These are phyloP conservation scores for Rissa tridactyla DNA, from an alignment of 2,113 vertebrate genomes.

Conservation along the genomic window DNA sequence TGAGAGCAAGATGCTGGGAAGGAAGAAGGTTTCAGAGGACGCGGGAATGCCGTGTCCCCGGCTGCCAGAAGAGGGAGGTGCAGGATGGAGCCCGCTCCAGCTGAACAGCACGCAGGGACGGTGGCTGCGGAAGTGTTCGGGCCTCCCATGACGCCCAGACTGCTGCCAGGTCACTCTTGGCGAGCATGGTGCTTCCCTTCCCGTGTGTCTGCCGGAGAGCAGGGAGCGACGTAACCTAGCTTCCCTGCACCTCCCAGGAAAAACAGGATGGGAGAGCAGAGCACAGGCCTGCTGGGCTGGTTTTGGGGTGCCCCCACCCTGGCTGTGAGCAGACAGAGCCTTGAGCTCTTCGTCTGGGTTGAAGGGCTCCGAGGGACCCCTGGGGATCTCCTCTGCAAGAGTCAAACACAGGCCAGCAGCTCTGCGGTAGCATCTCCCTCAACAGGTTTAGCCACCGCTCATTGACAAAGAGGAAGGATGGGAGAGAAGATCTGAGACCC, in stretches of 20 bases:
- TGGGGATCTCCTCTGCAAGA: not conserved
- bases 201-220: accelerated
- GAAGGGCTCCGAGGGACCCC: not conserved
- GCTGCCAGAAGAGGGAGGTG: slow-evolving; percentile 16
- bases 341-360: not conserved
- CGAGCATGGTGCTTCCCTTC: accelerated
- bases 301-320: not conserved
- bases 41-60: accelerated
- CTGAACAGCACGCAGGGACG: accelerated
- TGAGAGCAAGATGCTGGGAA: not conserved
- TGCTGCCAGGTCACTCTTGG: not conserved
- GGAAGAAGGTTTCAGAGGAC: not conserved
- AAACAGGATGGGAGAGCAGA: not conserved
- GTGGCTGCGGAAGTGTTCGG: accelerated
- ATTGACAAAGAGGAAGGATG: not conserved
- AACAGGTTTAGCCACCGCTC: not conserved
- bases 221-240: accelerated
- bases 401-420: not conserved
- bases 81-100: not conserved
- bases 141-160: not conserved
- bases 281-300: not conserved
- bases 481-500: not conserved
- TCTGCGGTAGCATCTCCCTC: not conserved
- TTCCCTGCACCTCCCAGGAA: not conserved
- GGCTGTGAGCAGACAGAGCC: not conserved